These are phyloP conservation scores for Nephotettix cincticeps DNA, from an alignment of 1,140 invertebrate genomes.

Conservation along the genomic window DNA sequence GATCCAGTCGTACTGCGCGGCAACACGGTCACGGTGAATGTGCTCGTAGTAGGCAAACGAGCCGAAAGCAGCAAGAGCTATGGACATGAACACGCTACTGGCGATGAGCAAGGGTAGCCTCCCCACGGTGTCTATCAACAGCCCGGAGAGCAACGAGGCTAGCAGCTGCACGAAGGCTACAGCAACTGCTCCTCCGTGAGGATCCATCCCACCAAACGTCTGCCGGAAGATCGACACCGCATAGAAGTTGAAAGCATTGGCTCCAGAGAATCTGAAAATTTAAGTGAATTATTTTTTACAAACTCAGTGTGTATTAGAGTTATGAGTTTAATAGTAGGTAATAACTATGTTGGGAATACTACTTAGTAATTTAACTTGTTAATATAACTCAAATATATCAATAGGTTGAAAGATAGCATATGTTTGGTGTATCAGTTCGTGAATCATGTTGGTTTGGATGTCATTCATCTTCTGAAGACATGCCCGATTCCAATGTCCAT, in stretches of 20 bases:
- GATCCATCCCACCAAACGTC: conserved; percentile 74
- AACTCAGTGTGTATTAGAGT: too few species aligned
- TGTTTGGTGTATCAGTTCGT: too few species aligned
- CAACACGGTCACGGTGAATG: conserved; percentile 33
- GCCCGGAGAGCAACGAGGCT: conserved; percentile 71
- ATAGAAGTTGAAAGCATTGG: conserved; percentile 80
- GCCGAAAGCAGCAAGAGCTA: conserved; percentile 75
- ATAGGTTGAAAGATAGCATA: too few species aligned
- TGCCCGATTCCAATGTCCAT: too few species aligned
- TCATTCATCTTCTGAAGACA: too few species aligned
- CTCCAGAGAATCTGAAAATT: conserved; percentile 63
- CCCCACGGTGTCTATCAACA: conserved; percentile 77
- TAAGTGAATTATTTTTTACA: too few species aligned
- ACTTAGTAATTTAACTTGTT: too few species aligned
- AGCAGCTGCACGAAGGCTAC: conserved; percentile 75
- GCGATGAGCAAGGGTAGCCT: conserved; percentile 73
- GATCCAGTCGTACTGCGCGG: conserved; percentile 66
- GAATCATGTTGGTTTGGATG: too few species aligned
- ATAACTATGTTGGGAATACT: too few species aligned
- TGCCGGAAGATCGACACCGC: conserved; percentile 77
- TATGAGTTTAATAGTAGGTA: too few species aligned
- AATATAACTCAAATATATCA: too few species aligned
- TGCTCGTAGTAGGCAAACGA: conserved; percentile 75
- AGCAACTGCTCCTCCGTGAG: conserved; percentile 77
- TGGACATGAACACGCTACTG: conserved; percentile 79